Evolutionary conservation across 1,140 invertebrate genomes (phyloP), one percentile per base, ranked within the genome.

Genomic region (Apis florea): DNA sequence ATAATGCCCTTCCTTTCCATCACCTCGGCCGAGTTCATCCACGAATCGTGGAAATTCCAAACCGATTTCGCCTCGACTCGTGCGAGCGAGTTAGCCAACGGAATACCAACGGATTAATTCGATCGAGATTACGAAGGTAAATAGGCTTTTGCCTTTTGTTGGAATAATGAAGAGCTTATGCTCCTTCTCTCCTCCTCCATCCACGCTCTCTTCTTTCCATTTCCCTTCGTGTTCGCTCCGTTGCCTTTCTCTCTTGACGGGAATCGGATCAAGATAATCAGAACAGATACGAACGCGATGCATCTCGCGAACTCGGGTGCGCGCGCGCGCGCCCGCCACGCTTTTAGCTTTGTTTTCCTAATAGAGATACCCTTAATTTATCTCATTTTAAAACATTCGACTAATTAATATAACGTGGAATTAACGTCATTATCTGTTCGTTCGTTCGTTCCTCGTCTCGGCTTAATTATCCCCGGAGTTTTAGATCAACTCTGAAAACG

Each of bases 341-440:
- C 21, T 26, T 49, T 53, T 19, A 68, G 59, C 73, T 77, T 68
- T 78, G 70, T 26, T 61, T 78, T 40, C 49, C 31, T 63, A 64
- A 51, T n/a, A 54, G 64, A 69, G 56, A 49, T 51, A 53, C 26
- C 68, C n/a, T 49, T 61, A 77, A 67, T 54, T 71, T 40, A 40
- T 63, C 72, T 64, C 77, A 40, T 54, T 40, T 70, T 70, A 61
- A 70, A 58, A 21, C 47, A 51, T 53, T 53, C 77, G 31, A 31
- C 58, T 73, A 63, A 56, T 84, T 74, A 85, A 70, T 47, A 75
- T 61, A 70, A 19, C 79, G 53, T 63, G 8, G 61, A 67, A 78
- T 66, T 76, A 67, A 56, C 74, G 61, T 59, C 17, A 19, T 71
- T 49, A 31, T 17, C n/a, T 49, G 77, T 54, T 78, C 47, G 8